Evolutionary conservation across 2,888 invertebrate genomes (phyloP).

Genomic region (Apamea monoglypha): DNA sequence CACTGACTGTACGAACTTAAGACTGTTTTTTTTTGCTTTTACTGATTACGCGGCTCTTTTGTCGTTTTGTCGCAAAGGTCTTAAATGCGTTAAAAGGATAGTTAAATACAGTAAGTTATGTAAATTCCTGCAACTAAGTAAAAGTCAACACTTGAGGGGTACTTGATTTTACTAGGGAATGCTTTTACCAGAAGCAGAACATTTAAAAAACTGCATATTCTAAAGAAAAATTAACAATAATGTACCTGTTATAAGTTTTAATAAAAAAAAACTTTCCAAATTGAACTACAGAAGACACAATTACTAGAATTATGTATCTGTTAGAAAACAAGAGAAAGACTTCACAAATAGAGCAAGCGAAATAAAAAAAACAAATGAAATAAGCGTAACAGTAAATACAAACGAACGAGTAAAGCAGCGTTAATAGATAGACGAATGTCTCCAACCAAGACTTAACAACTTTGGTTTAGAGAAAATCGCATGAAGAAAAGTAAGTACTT

Average conservation of each 20-base stretch:
- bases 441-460: slow-evolving; percentile 41
- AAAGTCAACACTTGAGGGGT: slow-evolving; percentile 2
- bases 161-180: slow-evolving; percentile 38
- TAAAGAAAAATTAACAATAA: neutral
- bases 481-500: slow-evolving; percentile 67
- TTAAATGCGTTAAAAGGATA: slow-evolving; percentile 40
- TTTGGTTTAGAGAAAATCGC: slow-evolving; percentile 69
- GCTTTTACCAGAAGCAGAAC: slow-evolving; percentile 29
- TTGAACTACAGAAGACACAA: neutral
- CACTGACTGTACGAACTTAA: slow-evolving; percentile 54
- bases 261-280: neutral
- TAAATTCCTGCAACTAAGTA: slow-evolving; percentile 40
- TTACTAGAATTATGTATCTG: neutral
- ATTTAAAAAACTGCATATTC: neutral
- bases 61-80: slow-evolving; percentile 32
- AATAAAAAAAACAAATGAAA: neutral
- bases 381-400: neutral
- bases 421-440: slow-evolving; percentile 35
- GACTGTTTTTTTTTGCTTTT: slow-evolving; percentile 47
- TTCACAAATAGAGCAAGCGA: neutral
- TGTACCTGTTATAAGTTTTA: no score
- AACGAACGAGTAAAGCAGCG: neutral
- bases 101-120: slow-evolving; percentile 28
- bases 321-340: neutral
- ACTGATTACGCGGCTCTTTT: slow-evolving; percentile 34